phyloP scores from a whole-genome alignment of 2,888 invertebrate genomes.

The Napeogenes inachia region DNA sequence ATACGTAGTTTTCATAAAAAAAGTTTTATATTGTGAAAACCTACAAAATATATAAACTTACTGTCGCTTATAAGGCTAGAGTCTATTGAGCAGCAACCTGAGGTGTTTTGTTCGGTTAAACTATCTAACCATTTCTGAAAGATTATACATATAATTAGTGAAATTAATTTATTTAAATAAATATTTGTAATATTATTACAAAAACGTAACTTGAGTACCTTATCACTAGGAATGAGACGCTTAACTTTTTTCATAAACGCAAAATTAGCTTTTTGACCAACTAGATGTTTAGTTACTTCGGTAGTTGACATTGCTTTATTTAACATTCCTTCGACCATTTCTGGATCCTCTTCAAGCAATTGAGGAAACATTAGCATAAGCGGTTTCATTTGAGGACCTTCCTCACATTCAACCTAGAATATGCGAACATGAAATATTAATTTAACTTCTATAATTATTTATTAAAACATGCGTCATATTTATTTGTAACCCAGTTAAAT shows the following conservation, averaged over 20 bases:
- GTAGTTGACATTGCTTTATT: constrained; percentile 65
- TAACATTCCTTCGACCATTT: constrained; percentile 56
- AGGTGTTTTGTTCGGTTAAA: constrained; percentile 54
- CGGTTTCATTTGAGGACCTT: constrained; percentile 57
- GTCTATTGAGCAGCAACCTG: constrained; percentile 41
- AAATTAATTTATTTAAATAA: neutral
- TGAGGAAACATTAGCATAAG: constrained; percentile 64
- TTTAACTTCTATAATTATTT: neutral
- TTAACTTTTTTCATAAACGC: constrained; percentile 64
- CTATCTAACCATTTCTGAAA: constrained; percentile 63
- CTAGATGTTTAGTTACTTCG: constrained; percentile 63
- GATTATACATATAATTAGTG: neutral
- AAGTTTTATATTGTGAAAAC: neutral
- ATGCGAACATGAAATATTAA: neutral
- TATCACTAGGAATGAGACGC: constrained; percentile 58
- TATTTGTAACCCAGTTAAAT: neutral
- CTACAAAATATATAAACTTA: constrained; percentile 8
- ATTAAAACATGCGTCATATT: too few relatives aligned
- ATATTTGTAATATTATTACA: too few relatives aligned
- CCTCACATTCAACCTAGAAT: constrained; percentile 56
- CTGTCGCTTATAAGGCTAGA: constrained; percentile 16
- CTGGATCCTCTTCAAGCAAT: constrained; percentile 56
- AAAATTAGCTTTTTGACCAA: constrained; percentile 66
- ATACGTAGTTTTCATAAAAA: neutral
- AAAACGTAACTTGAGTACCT: constrained; percentile 38